phyloP scores from a whole-genome alignment of 2,797 vertebrate species.

The Leucoraja ocellata region DNA sequence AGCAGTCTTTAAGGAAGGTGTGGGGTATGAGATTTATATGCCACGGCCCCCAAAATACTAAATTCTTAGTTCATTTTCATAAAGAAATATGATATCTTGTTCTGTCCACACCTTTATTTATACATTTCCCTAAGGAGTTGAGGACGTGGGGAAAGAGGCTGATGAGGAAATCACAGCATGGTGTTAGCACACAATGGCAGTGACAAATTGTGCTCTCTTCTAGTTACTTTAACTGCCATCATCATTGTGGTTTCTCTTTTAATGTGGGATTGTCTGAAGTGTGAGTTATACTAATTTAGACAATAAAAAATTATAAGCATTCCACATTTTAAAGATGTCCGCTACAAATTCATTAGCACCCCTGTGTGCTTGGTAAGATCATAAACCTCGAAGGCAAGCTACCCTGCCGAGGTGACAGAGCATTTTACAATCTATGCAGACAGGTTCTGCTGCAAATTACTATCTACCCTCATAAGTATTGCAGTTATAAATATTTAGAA shows the following conservation, averaged over 20 bases:
- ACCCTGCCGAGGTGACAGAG: constrained; percentile 35
- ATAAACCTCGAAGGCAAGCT: constrained; percentile 37
- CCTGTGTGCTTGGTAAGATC: constrained; percentile 25
- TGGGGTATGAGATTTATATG: constrained; percentile 28
- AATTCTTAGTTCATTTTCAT: constrained; percentile 25
- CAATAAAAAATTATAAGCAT: constrained; percentile 34
- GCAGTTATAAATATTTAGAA: constrained; percentile 38
- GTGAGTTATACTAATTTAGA: constrained; percentile 16
- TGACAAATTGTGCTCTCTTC: constrained; percentile 38
- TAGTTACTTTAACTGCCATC: constrained; percentile 37
- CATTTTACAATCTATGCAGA: constrained; percentile 39
- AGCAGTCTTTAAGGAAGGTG: constrained; percentile 20
- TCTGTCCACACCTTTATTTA: constrained; percentile 33
- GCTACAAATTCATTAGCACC: constrained; percentile 36
- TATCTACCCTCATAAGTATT: constrained; percentile 37
- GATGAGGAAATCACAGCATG: constrained; percentile 37
- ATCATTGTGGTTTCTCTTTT: constrained; percentile 31
- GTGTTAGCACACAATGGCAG: constrained; percentile 34
- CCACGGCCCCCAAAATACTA: not conserved
- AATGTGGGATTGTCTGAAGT: constrained; percentile 16
- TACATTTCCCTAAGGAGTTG: constrained; percentile 37
- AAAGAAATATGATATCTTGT: constrained; percentile 28
- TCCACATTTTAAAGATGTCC: constrained; percentile 37
- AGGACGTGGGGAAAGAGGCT: constrained; percentile 18
- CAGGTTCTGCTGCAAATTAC: constrained; percentile 36